Conservation (phyloP, 92 coral and sea anemone genomes). For the Umimayanthus kanabou region DNA sequence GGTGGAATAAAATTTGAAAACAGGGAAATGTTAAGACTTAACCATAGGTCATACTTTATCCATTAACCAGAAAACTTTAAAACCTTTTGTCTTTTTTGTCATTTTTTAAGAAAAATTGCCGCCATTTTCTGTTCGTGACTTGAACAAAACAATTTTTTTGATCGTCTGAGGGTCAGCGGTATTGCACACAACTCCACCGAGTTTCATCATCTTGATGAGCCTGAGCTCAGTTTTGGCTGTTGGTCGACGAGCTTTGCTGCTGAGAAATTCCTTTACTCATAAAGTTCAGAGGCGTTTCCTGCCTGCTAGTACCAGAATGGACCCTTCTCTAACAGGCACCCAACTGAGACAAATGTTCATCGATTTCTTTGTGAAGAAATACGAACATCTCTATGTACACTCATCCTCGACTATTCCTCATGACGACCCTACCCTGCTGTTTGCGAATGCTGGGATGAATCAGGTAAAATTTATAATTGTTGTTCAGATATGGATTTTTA, state of each 20-base stretch:
- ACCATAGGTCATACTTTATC: background rate
- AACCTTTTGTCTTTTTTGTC: background rate
- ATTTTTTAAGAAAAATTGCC: background rate
- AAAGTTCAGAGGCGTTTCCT: conserved; percentile 12
- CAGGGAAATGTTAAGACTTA: background rate
- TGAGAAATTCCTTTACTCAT: background rate
- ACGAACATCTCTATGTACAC: conserved; percentile 84
- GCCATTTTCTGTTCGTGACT: background rate
- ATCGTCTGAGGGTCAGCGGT: conserved; percentile 35
- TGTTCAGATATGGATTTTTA: background rate
- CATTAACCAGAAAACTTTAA: no score
- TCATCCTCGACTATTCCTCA: conserved; percentile 93
- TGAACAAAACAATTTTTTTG: no score
- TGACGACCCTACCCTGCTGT: conserved; percentile 93
- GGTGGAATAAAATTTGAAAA: no score
- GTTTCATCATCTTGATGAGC: conserved; percentile 46
- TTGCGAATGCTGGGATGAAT: conserved; percentile 99
- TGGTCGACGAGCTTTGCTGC: conserved; percentile 6
- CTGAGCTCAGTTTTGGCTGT: background rate
- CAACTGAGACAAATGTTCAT: conserved; percentile 79
- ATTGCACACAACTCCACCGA: background rate
- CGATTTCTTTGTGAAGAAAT: conserved; percentile 91
- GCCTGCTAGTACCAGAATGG: conserved; percentile 62
- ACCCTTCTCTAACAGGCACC: conserved; percentile 73
- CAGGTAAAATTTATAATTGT: conserved; percentile 61